Conservation (phyloP, 2,797 vertebrate genomes). For the Anabacerthia variegaticeps region DNA sequence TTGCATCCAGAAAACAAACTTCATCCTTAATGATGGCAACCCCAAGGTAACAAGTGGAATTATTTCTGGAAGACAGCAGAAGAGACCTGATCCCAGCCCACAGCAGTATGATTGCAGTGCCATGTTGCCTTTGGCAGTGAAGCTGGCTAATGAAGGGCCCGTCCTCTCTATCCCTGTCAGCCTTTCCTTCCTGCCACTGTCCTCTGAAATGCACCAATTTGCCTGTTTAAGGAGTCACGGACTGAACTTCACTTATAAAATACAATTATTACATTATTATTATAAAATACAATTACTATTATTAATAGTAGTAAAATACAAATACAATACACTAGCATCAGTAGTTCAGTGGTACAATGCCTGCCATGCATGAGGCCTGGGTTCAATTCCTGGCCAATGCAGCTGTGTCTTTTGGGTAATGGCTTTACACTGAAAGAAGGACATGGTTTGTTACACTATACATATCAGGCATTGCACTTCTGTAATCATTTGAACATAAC, state of each 20-base stretch:
- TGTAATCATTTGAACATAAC: background rate
- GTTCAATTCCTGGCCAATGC: background rate
- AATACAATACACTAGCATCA: background rate
- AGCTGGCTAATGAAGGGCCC: background rate
- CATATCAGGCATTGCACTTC: background rate
- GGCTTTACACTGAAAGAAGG: background rate
- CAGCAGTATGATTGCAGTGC: background rate
- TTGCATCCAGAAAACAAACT: background rate
- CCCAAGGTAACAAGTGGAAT: background rate
- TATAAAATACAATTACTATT: background rate
- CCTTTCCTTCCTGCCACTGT: background rate
- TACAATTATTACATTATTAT: background rate
- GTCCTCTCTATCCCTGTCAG: background rate
- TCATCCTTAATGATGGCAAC: background rate
- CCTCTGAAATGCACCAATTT: fast-evolving
- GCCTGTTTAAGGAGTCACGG: background rate
- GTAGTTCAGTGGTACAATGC: background rate
- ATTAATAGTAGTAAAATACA: background rate
- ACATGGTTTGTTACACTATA: background rate
- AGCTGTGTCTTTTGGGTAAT: background rate
- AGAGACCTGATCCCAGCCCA: background rate
- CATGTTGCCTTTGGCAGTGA: background rate
- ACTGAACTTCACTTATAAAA: background rate
- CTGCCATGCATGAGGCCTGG: background rate
- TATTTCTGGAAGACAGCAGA: background rate